Evolutionary conservation across 23 tunicate species (phyloP).

Genomic region (Trididemnum nubilum): DNA sequence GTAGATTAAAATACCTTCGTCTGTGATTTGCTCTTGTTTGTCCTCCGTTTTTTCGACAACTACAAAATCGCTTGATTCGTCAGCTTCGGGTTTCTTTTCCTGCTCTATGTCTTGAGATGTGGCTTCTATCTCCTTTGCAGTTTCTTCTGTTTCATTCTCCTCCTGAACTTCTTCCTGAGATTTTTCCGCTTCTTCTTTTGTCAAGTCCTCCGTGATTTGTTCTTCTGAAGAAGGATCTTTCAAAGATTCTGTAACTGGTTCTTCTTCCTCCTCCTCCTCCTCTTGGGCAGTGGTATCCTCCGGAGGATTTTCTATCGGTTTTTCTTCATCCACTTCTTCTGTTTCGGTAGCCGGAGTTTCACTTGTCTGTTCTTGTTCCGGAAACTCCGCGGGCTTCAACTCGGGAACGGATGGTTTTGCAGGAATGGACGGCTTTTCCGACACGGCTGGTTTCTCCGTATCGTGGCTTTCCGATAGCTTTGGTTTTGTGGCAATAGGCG

Average conservation of each 20-base stretch:
- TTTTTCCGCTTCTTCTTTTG: background rate
- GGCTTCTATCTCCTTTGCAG: no score
- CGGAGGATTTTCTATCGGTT: background rate
- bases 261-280: conserved; percentile 1
- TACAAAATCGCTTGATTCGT: no score
- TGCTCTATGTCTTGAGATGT: no score
- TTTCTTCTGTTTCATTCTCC: background rate
- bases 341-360: background rate
- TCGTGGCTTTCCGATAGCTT: no score
- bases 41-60: no score
- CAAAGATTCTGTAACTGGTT: background rate
- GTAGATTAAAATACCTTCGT: no score
- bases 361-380: background rate
- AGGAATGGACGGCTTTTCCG: no score
- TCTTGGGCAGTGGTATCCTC: background rate
- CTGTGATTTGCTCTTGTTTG: no score
- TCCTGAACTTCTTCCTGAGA: background rate
- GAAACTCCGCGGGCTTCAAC: background rate
- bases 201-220: background rate
- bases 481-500: no score
- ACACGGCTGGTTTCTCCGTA: no score
- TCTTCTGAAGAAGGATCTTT: background rate
- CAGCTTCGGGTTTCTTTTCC: no score
- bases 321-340: background rate
- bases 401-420: no score